A percentile compares a stretch with the other conserved stretches of the same genome.
These are phyloP conservation scores for Galerucella nymphaeae DNA, from an alignment of 2,888 invertebrate species.

Conservation along the genomic window DNA sequence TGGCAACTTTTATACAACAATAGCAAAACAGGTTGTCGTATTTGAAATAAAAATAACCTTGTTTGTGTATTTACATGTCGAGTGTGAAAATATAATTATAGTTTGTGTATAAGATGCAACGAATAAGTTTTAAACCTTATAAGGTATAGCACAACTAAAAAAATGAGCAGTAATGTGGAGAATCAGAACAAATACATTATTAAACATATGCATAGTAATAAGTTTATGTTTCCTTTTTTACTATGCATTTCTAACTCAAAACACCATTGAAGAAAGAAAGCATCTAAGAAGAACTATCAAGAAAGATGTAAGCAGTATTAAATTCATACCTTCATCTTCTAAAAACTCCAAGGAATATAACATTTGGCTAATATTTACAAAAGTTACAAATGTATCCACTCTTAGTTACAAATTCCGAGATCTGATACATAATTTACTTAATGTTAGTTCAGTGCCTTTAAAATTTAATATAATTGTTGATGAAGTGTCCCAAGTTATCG, in stretches of 20 bases:
- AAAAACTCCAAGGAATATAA: slow-evolving; percentile 60
- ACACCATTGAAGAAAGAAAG: slow-evolving; percentile 39
- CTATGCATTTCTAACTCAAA: slow-evolving; percentile 47
- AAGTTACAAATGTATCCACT: slow-evolving; percentile 67
- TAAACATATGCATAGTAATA: slow-evolving; percentile 50
- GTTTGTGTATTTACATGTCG: slow-evolving; percentile 10
- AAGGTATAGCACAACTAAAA: slow-evolving; percentile 17
- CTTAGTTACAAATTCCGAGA: slow-evolving; percentile 67
- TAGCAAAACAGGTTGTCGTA: slow-evolving; percentile 20
- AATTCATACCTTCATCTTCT: slow-evolving; percentile 34
- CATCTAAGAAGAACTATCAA: slow-evolving; percentile 36
- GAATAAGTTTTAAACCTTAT: background rate
- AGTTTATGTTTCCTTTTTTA: slow-evolving; percentile 49
- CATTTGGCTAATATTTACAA: slow-evolving; percentile 71
- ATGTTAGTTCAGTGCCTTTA: slow-evolving; percentile 66
- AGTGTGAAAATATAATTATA: background rate
- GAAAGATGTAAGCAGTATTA: slow-evolving; percentile 34
- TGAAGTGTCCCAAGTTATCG: slow-evolving; percentile 68
- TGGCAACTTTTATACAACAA: background rate
- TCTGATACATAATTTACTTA: slow-evolving; percentile 67
- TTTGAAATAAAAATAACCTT: slow-evolving; percentile 18
- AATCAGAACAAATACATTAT: slow-evolving; percentile 45
- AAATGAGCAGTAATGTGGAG: slow-evolving; percentile 45
- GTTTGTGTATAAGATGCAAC: background rate
- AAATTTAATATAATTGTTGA: slow-evolving; percentile 74